A percentile compares a stretch with the other conserved stretches of the same genome.
Evolutionary conservation across 1,140 invertebrate genomes (phyloP).

Genomic region (Caenorhabditis elegans): DNA sequence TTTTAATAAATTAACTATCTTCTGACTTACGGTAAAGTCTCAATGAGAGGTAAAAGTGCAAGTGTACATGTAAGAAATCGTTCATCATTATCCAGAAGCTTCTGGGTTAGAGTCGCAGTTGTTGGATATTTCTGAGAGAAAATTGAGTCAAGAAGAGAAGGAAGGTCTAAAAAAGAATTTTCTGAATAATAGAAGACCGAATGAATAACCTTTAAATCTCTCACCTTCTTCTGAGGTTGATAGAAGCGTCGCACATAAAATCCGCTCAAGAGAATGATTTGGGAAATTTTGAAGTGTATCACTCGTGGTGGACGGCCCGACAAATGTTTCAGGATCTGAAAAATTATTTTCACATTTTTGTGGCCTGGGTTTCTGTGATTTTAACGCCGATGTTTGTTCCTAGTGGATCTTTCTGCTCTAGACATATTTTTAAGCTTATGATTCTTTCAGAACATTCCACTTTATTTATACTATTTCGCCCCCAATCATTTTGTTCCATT

Average conservation of each 20-base stretch:
- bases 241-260: not conserved
- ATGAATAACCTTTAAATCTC: too few relatives aligned
- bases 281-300: not conserved
- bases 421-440: too few relatives aligned
- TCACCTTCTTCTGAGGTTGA: not conserved
- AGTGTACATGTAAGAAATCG: not conserved
- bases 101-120: not conserved
- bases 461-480: too few relatives aligned
- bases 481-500: too few relatives aligned
- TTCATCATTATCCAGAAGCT: slow-evolving; percentile 1
- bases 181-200: too few relatives aligned
- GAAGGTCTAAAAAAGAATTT: not conserved
- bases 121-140: not conserved
- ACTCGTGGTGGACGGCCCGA: not conserved
- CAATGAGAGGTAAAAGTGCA: not conserved
- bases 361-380: too few relatives aligned
- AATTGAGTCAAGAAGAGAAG: not conserved
- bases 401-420: too few relatives aligned
- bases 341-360: not conserved
- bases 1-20: not conserved
- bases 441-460: too few relatives aligned
- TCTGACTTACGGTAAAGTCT: not conserved
- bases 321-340: not conserved
- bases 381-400: too few relatives aligned
- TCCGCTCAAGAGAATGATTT: not conserved